Evolutionary conservation across 2,797 vertebrate genomes (phyloP).

Genomic region (Phylloscopus collybita): DNA sequence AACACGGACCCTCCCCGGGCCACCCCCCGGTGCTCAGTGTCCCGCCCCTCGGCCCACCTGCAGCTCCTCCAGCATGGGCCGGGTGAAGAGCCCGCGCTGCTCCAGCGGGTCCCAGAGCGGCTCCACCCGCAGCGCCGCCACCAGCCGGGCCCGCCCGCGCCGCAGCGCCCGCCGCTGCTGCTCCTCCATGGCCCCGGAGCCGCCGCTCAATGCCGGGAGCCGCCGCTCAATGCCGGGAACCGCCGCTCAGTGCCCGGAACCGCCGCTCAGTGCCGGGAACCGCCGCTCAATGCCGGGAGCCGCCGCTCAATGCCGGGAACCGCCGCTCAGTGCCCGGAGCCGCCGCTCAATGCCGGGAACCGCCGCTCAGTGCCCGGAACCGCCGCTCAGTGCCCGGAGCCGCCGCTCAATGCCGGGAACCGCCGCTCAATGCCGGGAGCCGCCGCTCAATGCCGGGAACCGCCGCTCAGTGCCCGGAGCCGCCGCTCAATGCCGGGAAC

Average conservation of each 20-base stretch:
- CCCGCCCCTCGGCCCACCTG: constrained; percentile 73
- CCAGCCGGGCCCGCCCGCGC: constrained; percentile 77
- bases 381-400: background rate
- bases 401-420: background rate
- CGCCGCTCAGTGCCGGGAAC: background rate
- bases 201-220: background rate
- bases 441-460: background rate
- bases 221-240: no score
- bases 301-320: no score
- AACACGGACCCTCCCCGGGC: background rate
- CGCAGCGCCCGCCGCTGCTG: constrained; percentile 79
- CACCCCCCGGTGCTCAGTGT: no score
- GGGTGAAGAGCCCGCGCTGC: constrained; percentile 83
- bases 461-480: no score
- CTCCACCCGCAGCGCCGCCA: constrained; percentile 77
- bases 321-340: background rate
- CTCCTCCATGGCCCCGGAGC: constrained; percentile 80
- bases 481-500: background rate
- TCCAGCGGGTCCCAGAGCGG: constrained; percentile 83
- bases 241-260: background rate
- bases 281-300: background rate
- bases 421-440: background rate
- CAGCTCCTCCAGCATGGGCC: constrained; percentile 91
- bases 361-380: no score
- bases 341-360: background rate